Conservation (phyloP, 2,797 vertebrate genomes). For the Avahi laniger region DNA sequence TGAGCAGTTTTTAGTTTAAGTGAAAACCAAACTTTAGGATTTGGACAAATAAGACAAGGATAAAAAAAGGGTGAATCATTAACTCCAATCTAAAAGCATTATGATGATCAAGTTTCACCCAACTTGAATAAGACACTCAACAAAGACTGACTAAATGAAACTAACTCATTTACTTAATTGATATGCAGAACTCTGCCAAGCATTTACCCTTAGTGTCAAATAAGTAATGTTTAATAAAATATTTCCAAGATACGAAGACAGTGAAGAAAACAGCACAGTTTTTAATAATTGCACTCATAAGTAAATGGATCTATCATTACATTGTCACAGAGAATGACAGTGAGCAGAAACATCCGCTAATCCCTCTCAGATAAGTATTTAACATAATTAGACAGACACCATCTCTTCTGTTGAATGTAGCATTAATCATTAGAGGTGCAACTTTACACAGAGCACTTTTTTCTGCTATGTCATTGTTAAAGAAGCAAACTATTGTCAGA, state of each 20-base stretch:
- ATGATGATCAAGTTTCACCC: background rate
- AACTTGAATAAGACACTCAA: background rate
- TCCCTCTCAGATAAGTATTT: constrained; percentile 85
- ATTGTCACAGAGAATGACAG: constrained; percentile 86
- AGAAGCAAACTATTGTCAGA: constrained; percentile 73
- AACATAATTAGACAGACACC: constrained; percentile 85
- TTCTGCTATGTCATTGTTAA: constrained; percentile 81
- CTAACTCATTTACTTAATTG: constrained; percentile 59
- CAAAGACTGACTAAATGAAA: constrained; percentile 21
- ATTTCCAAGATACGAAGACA: constrained; percentile 86
- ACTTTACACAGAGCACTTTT: constrained; percentile 81
- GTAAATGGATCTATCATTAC: constrained; percentile 87
- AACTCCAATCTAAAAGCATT: constrained; percentile 10
- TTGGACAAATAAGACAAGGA: constrained; percentile 62
- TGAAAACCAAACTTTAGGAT: constrained; percentile 66
- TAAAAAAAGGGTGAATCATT: constrained; percentile 56
- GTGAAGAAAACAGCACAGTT: constrained; percentile 86
- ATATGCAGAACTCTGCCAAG: constrained; percentile 83
- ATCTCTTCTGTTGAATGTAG: constrained; percentile 82
- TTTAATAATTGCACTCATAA: constrained; percentile 86
- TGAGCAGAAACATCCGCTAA: constrained; percentile 86
- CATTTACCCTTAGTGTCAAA: constrained; percentile 86
- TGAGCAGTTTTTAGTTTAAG: constrained; percentile 77
- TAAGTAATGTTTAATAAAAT: constrained; percentile 88
- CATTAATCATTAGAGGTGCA: constrained; percentile 85